Conservation (phyloP, 2,888 invertebrate species). For the Catocala sponsa region DNA sequence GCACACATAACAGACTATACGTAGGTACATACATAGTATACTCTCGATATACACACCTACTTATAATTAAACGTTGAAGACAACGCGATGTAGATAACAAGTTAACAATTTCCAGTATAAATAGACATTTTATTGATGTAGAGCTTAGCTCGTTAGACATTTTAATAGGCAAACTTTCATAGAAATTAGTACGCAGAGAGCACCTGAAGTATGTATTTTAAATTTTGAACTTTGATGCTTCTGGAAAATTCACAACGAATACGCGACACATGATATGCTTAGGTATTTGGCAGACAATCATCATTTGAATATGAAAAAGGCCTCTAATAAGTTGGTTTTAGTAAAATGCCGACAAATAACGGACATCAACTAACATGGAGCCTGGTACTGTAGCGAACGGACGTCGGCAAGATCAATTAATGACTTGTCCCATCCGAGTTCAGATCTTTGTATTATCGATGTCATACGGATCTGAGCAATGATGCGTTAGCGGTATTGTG, state of each 20-base stretch:
- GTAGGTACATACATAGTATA: neutral
- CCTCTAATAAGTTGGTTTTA: neutral
- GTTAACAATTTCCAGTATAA: no score
- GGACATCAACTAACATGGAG: slow-evolving; percentile 61
- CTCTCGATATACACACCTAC: neutral
- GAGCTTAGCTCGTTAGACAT: no score
- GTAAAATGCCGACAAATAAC: slow-evolving; percentile 1
- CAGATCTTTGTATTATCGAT: slow-evolving; percentile 17
- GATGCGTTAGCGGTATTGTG: slow-evolving; percentile 31
- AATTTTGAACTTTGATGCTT: no score
- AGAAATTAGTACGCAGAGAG: no score
- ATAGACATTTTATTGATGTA: no score
- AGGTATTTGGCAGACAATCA: neutral
- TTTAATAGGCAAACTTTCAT: neutral
- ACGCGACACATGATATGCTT: neutral
- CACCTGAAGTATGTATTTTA: neutral
- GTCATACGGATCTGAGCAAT: slow-evolving; percentile 26
- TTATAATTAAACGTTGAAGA: neutral
- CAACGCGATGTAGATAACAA: no score
- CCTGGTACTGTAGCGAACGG: slow-evolving; percentile 57
- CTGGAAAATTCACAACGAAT: no score
- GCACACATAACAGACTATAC: slow-evolving; percentile 24
- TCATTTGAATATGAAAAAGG: no score
- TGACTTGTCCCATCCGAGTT: slow-evolving; percentile 52
- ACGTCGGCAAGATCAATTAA: slow-evolving; percentile 60